These are phyloP conservation scores for Eclectus roratus DNA, from an alignment of 2,113 vertebrate genomes.

Conservation along the genomic window DNA sequence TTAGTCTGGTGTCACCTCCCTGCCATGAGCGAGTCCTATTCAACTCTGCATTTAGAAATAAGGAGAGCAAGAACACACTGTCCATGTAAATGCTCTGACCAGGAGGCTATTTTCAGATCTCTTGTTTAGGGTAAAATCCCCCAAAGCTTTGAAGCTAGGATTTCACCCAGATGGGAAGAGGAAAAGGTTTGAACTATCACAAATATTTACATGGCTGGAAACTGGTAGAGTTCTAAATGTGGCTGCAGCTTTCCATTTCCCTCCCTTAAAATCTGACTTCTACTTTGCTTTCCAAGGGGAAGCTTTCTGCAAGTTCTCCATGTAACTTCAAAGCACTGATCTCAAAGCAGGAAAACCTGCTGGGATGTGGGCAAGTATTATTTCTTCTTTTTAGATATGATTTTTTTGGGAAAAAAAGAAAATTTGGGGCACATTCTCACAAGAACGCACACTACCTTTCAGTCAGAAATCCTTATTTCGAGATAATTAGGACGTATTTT, in stretches of 20 bases:
- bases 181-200: background rate
- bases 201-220: background rate
- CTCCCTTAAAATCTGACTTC: background rate
- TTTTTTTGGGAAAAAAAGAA: background rate
- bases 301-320: background rate
- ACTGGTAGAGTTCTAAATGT: background rate
- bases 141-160: background rate
- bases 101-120: background rate
- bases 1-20: background rate
- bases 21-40: fast-evolving
- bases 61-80: background rate
- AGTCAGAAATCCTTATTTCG: background rate
- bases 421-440: background rate
- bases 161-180: background rate
- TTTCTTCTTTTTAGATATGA: background rate
- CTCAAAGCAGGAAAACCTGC: background rate
- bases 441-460: background rate
- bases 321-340: background rate
- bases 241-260: background rate
- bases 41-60: background rate
- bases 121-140: background rate
- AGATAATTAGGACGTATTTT: fast-evolving
- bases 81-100: background rate
- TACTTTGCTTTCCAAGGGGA: background rate
- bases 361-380: background rate